Percentiles rank a stretch among this genome's conserved stretches.
These are phyloP conservation scores for Podotricha telesiphe DNA, from an alignment of 2,888 invertebrate species.

Conservation along the genomic window DNA sequence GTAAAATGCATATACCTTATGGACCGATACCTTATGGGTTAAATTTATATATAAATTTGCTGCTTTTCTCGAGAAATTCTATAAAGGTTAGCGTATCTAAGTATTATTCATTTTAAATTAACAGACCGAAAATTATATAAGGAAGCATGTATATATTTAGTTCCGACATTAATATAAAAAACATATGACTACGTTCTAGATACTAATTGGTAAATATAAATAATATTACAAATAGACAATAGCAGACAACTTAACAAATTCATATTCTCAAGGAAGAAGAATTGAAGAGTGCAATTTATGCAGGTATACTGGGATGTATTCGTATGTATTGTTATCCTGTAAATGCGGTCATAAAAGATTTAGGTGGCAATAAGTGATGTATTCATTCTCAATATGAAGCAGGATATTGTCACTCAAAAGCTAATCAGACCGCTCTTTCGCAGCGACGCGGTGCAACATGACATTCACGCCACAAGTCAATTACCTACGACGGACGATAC, in stretches of 20 bases:
- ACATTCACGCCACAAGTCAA: slow-evolving; percentile 24
- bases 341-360: neutral
- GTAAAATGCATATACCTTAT: neutral
- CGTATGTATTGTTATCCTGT: neutral
- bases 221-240: no score
- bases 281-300: neutral
- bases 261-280: no score
- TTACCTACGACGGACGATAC: slow-evolving; percentile 17
- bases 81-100: no score
- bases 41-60: neutral
- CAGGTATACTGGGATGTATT: neutral
- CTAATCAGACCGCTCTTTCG: slow-evolving; percentile 25
- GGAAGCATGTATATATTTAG: no score
- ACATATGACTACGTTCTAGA: no score
- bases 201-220: no score
- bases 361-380: slow-evolving; percentile 12
- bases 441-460: slow-evolving; percentile 19
- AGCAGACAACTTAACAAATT: no score
- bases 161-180: no score
- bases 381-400: slow-evolving; percentile 19
- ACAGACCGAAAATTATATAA: no score
- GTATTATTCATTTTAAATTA: neutral
- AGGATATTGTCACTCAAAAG: slow-evolving; percentile 26
- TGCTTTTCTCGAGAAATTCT: no score
- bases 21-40: no score